Base-by-base conservation (phyloP, 2,113 vertebrate genomes). In the Oophaga pumilio region DNA sequence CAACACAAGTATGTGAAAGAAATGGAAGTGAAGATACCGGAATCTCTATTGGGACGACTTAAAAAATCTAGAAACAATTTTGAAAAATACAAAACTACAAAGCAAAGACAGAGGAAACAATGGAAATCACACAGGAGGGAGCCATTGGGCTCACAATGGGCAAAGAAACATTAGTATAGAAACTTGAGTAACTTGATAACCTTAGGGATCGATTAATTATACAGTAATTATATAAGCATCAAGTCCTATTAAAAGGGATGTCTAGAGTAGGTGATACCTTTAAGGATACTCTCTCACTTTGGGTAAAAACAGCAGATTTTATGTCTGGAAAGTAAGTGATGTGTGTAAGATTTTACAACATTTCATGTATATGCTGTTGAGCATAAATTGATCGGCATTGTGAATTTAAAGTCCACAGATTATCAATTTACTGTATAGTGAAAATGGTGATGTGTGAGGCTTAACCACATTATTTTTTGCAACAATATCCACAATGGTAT, bases 51-150 rank as follows among this genome's bases (percentile, higher is more conserved):
- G 26, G n/a, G 18, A 68, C 11, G 13, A 13, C 24, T 26, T 22
- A 26, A 26, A 68, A 22, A 68, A 64, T 22, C 8, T 64, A 53
- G 52, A 53, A 10, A 12, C 20, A 43, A 33, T 43, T 73, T 28
- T 17, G 18, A 6, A 18, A 15, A 73, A 18, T 73, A 26, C 3
- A 13, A 24, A 79, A 22, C 6, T 10, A 79, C 6, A 79, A 59
- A 59, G 56, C 24, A 79, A 8, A 7, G 69, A 20, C 69, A 33
- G 7, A 28, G 68, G 68, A 24, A 57, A 24, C 14, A 84, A 43
- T 43, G 83, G 28, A 74, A 74, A 60, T 24, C 83, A 74, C 83
- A 59, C 18, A n/a, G 26, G 17, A 84, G 52, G 50, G 33, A 84
- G 17, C 17, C 22, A 13, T 17, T 4, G 77, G 53, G 53, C 24